phyloP scores from a whole-genome alignment of 1,140 invertebrate species.

The Nasonia vitripennis region DNA sequence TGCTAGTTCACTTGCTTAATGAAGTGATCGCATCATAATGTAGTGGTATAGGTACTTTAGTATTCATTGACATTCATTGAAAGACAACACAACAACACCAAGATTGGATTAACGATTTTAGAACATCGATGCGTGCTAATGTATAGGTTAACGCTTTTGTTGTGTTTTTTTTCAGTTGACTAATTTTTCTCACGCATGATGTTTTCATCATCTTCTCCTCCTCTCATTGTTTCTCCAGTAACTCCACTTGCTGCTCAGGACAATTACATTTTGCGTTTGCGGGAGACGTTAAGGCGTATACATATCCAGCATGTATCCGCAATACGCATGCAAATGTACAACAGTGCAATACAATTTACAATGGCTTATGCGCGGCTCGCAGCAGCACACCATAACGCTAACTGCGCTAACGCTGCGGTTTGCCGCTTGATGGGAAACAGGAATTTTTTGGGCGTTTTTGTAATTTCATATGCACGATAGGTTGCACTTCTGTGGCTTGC shows the following conservation, averaged over 20 bases:
- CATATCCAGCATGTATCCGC: constrained; percentile 34
- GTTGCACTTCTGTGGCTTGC: neutral
- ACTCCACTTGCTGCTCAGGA: constrained; percentile 55
- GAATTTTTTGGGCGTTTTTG: constrained; percentile 59
- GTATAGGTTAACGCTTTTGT: no score
- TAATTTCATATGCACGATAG: constrained; percentile 53
- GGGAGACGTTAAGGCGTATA: constrained; percentile 58
- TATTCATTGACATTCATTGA: constrained; percentile 28
- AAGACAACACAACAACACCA: neutral
- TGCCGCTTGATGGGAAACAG: constrained; percentile 67
- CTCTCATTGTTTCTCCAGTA: constrained; percentile 39
- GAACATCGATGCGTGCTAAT: neutral
- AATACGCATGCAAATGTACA: constrained; percentile 50
- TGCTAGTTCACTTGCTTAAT: constrained; percentile 20
- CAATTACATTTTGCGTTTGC: constrained; percentile 66
- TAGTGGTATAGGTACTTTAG: neutral
- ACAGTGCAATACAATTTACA: constrained; percentile 69
- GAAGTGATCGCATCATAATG: constrained; percentile 26
- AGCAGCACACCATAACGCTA: constrained; percentile 54
- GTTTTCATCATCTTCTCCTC: constrained; percentile 21
- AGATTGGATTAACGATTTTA: neutral
- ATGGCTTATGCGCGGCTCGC: constrained; percentile 52
- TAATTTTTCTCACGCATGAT: constrained; percentile 38
- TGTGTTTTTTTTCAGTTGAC: no score
- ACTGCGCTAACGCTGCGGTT: constrained; percentile 63